phyloP scores from a whole-genome alignment of 2,888 invertebrate species.

The Hyalella azteca region DNA sequence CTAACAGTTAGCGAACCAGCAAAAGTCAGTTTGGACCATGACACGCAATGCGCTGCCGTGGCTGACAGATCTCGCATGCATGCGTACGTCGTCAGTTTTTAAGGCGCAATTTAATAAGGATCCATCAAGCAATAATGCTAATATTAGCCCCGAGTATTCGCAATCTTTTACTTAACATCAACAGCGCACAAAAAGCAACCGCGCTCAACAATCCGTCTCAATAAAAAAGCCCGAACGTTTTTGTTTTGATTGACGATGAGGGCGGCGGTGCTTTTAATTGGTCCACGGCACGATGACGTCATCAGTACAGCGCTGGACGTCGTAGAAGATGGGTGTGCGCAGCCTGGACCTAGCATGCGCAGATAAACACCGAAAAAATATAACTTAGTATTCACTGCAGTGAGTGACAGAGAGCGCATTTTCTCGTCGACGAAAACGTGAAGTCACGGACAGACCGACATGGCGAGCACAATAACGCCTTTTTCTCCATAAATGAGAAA shows the following conservation, averaged over 20 bases:
- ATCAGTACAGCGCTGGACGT: too few relatives aligned
- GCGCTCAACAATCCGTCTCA: conserved; percentile 5
- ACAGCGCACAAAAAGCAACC: conserved; percentile 10
- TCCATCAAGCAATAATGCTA: conserved; percentile 37
- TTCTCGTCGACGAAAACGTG: too few relatives aligned
- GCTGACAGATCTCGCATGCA: background rate
- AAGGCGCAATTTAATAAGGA: conserved; percentile 9
- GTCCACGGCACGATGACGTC: background rate
- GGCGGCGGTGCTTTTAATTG: background rate
- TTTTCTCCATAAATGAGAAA: too few relatives aligned
- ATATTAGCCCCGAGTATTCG: conserved; percentile 33
- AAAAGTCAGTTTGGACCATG: background rate
- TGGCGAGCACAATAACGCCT: too few relatives aligned
- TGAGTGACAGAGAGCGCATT: too few relatives aligned
- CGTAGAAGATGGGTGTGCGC: too few relatives aligned
- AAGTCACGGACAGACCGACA: too few relatives aligned
- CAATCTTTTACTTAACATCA: conserved; percentile 36
- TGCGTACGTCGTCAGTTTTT: background rate
- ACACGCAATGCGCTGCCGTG: background rate
- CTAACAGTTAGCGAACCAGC: background rate
- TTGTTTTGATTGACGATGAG: background rate
- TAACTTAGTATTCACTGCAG: too few relatives aligned
- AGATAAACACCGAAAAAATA: too few relatives aligned
- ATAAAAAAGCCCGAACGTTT: background rate
- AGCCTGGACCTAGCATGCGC: too few relatives aligned